phyloP scores from a whole-genome alignment of 1,140 invertebrate genomes.

The Pseudomyrmex flavicornis region DNA sequence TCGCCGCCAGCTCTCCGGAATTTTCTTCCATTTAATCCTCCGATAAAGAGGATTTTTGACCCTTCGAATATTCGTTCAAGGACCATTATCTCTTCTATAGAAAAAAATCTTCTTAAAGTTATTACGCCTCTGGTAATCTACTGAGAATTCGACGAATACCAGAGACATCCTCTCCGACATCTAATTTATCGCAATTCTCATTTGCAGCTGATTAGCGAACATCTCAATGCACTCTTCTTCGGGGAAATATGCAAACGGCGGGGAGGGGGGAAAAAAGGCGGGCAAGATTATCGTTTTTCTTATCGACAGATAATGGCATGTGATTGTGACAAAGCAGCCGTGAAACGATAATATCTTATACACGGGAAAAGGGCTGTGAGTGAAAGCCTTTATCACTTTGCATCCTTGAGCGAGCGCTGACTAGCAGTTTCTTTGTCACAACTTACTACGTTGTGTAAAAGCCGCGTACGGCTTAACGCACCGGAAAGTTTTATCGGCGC shows the following conservation, averaged over 20 bases:
- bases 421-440: conserved; percentile 49
- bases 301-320: conserved; percentile 5
- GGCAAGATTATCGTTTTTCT: conserved; percentile 21
- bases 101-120: conserved; percentile 34
- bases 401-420: conserved; percentile 42
- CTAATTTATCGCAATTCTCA: conserved; percentile 11
- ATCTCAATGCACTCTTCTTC: neutral
- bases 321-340: conserved; percentile 15
- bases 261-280: too few relatives aligned
- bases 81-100: neutral
- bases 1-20: neutral
- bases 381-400: conserved; percentile 38
- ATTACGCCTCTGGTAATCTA: conserved; percentile 11
- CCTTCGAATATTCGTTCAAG: conserved; percentile 11
- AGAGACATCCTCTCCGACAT: neutral
- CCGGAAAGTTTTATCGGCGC: conserved; percentile 29
- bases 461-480: conserved; percentile 28
- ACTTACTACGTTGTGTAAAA: conserved; percentile 1
- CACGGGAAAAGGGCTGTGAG: conserved; percentile 12
- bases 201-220: conserved; percentile 33
- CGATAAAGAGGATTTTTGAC: conserved; percentile 5
- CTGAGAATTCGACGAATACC: neutral
- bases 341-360: conserved; percentile 35
- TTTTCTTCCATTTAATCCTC: conserved; percentile 5
- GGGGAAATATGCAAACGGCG: conserved; percentile 29